These are phyloP conservation scores for Otolemur crassicaudatus DNA, from an alignment of 2,797 vertebrate species.

Conservation along the genomic window DNA sequence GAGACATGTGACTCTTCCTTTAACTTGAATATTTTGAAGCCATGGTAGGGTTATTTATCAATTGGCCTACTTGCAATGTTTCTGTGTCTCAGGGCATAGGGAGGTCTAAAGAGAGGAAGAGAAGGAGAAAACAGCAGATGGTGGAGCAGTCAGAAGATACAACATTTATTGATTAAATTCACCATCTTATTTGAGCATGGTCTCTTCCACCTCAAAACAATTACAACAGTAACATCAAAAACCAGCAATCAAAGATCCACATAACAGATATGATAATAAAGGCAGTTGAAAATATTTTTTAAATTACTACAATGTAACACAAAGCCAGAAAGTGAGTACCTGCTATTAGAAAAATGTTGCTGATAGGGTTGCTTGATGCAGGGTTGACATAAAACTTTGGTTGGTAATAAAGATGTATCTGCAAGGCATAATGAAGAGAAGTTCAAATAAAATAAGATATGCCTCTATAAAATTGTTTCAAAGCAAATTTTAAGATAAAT, in stretches of 20 bases:
- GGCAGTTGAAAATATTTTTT: not conserved
- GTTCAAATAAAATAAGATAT: not conserved
- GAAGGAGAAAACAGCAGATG: not conserved
- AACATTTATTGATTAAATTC: not conserved
- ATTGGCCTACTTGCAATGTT: not conserved
- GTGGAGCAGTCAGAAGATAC: not conserved
- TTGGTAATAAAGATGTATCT: not conserved
- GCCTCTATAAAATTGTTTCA: constrained; percentile 19
- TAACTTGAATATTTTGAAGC: not conserved
- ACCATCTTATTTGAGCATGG: not conserved
- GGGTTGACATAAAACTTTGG: not conserved
- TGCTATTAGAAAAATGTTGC: not conserved
- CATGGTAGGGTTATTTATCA: not conserved
- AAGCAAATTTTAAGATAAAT: not conserved
- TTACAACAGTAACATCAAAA: not conserved
- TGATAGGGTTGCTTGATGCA: not conserved
- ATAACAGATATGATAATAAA: not conserved
- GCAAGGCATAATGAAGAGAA: not conserved
- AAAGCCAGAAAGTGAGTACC: not conserved
- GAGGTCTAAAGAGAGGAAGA: not conserved
- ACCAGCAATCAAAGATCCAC: not conserved
- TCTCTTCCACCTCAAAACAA: not conserved
- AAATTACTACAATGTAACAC: not conserved
- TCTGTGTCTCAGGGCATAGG: not conserved
- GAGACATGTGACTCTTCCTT: not conserved